Base-by-base conservation (phyloP, 2,113 vertebrate species). In the Podocnemis expansa region DNA sequence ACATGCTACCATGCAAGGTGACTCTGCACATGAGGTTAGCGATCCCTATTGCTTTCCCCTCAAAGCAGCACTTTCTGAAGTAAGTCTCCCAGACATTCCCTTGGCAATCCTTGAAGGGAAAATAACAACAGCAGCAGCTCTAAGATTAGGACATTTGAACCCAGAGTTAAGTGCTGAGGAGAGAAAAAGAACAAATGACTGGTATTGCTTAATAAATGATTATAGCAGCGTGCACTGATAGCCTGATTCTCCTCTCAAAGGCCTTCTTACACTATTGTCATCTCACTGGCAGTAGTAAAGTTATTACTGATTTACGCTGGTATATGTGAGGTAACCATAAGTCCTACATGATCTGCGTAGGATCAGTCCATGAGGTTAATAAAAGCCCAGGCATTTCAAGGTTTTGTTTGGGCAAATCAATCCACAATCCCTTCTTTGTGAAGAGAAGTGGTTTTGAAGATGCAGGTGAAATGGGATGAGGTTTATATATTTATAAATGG, bases 381-480 rank as follows among this genome's bases (percentile, higher is more conserved):
- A 55, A 55, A 81, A 85, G 56, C 52, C 58, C 45, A 78, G 16
- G 34, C 41, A 67, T 52, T 58, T 5, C 54, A 70, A 22, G 0
- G 1, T 8, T 8, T n/a, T 76, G 11, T 1, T 0, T 0, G 78
- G 60, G 12, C 27, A 79, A 82, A 87, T 10, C 41, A 45, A n/a
- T 4, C 34, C 80, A 6, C 3, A 73, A 0, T 0, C 17, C 80
- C n/a, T 58, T 8, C 19, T 1, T 10, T 22, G 49, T 9, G 0
- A 0, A 80, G 16, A 38, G 56, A 51, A 10, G 63, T 29, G 51
- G 16, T 76, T 24, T n/a, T 82, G 78, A 88, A 78, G 45, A 80
- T 13, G 14, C n/a, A 29, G 1, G 5, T 38, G 12, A 17, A 58
- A 85, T 5, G 2, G 80, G 52, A 52, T 31, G 82, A 82, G 92